A percentile compares a stretch with the other conserved stretches of the same genome.
Conservation (phyloP, 1,140 invertebrate genomes). For the Pachyrhynchus sulphureomaculatus region DNA sequence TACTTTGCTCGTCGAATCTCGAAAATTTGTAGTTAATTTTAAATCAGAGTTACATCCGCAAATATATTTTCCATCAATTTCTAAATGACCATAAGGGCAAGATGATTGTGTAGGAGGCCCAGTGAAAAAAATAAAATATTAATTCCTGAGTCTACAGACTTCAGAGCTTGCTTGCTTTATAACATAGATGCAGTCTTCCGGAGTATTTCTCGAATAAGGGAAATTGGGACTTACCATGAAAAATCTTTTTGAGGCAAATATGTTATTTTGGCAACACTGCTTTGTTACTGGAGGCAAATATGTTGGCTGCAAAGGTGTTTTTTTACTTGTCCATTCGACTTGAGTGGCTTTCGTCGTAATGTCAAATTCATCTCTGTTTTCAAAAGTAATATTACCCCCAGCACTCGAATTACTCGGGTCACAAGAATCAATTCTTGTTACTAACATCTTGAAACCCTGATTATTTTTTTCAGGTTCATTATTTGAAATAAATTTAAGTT, state of each 20-base stretch:
- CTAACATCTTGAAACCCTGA: conserved; percentile 57
- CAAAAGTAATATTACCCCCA: not conserved
- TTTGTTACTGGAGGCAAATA: conserved; percentile 1
- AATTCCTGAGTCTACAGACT: conserved; percentile 56
- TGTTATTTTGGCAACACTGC: conserved; percentile 52
- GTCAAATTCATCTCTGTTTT: not conserved
- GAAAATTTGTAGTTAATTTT: conserved; percentile 49
- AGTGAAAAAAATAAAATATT: conserved; percentile 60
- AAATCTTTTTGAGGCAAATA: conserved; percentile 54
- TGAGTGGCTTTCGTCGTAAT: not conserved
- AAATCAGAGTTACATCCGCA: conserved; percentile 60
- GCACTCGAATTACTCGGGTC: not conserved
- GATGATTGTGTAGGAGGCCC: conserved; percentile 48
- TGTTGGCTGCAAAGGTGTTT: not conserved
- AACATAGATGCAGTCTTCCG: conserved; percentile 54
- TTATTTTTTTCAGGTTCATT: conserved; percentile 13
- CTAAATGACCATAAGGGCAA: conserved; percentile 56
- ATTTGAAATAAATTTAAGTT: conserved; percentile 38
- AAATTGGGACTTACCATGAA: conserved; percentile 60
- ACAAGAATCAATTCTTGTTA: conserved; percentile 46
- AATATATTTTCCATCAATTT: conserved; percentile 57
- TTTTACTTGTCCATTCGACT: not conserved
- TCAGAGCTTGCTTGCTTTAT: conserved; percentile 53
- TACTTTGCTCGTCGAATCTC: conserved; percentile 43
- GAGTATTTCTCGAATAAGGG: conserved; percentile 48